phyloP scores from a whole-genome alignment of 2,888 invertebrate genomes.

The Protodeltote pygarga region DNA sequence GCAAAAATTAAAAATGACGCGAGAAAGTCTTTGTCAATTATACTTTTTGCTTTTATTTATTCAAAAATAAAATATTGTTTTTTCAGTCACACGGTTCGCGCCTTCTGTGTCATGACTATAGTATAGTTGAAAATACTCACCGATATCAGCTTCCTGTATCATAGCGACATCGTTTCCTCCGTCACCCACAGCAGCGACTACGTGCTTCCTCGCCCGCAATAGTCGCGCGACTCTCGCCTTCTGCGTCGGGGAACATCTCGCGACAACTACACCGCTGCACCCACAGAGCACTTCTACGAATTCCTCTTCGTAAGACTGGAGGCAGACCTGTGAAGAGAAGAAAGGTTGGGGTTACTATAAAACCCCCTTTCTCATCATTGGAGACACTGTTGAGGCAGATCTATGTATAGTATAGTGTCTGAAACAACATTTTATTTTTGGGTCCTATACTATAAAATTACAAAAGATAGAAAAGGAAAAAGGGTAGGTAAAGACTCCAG shows the following conservation, averaged over 20 bases:
- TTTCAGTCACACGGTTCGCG: no score
- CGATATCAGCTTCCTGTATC: constrained; percentile 99
- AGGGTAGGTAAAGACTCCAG: background rate
- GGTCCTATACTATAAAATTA: no score
- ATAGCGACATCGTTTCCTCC: constrained; percentile 98
- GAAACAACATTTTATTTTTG: no score
- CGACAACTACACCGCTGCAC: constrained; percentile 94
- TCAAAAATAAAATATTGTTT: no score
- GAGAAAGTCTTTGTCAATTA: no score
- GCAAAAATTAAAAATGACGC: no score
- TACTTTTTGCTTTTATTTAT: no score
- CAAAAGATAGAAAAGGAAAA: background rate
- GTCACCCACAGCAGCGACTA: constrained; percentile 98
- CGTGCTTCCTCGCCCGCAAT: constrained; percentile 77
- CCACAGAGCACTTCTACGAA: constrained; percentile 90
- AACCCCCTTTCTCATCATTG: no score
- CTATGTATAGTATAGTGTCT: no score
- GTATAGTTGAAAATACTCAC: constrained; percentile 69
- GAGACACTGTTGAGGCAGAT: no score
- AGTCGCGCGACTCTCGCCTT: constrained; percentile 91
- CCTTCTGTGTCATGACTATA: background rate
- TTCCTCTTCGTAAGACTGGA: constrained; percentile 90
- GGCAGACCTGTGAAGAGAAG: constrained; percentile 81
- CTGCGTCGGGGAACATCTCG: constrained; percentile 96
- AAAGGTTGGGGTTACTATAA: no score